Evolutionary conservation across 23 tunicate genomes (phyloP).

Genomic region (Clavelina lepadiformis): DNA sequence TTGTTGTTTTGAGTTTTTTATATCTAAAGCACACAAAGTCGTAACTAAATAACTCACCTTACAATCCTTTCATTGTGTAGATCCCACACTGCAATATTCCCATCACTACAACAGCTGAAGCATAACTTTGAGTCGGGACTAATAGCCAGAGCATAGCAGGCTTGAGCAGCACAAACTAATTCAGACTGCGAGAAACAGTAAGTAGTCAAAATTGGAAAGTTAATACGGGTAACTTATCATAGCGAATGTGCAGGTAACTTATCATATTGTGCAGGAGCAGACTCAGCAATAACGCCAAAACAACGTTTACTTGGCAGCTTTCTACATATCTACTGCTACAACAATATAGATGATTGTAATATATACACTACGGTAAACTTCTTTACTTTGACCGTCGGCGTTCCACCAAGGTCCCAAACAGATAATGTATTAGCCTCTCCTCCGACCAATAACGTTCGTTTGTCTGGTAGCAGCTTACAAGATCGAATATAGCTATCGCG

Average conservation of each 20-base stretch:
- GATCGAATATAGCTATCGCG: conserved; percentile 90
- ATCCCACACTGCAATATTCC: conserved; percentile 74
- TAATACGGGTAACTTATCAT: too few relatives aligned
- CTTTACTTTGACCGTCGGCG: conserved; percentile 63
- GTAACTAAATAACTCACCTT: conserved; percentile 18
- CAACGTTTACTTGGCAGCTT: too few relatives aligned
- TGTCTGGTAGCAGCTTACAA: conserved; percentile 77
- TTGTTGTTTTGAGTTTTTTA: too few relatives aligned
- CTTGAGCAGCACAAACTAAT: conserved; percentile 48
- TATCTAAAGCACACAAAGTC: neutral
- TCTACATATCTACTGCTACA: too few relatives aligned
- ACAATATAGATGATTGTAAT: too few relatives aligned
- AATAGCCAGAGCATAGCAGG: conserved; percentile 76
- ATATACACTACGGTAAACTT: too few relatives aligned
- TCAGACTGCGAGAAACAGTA: conserved; percentile 71
- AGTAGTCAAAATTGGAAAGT: too few relatives aligned
- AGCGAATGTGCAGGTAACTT: too few relatives aligned
- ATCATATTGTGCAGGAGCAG: too few relatives aligned
- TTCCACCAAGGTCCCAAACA: conserved; percentile 67
- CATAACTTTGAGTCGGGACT: conserved; percentile 67
- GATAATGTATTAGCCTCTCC: conserved; percentile 86
- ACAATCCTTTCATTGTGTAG: conserved; percentile 53
- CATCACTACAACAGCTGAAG: conserved; percentile 88
- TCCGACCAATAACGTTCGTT: conserved; percentile 80
- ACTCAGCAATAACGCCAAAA: too few relatives aligned